Evolutionary conservation across 2,113 vertebrate genomes (phyloP).

Genomic region (Saguinus midas): DNA sequence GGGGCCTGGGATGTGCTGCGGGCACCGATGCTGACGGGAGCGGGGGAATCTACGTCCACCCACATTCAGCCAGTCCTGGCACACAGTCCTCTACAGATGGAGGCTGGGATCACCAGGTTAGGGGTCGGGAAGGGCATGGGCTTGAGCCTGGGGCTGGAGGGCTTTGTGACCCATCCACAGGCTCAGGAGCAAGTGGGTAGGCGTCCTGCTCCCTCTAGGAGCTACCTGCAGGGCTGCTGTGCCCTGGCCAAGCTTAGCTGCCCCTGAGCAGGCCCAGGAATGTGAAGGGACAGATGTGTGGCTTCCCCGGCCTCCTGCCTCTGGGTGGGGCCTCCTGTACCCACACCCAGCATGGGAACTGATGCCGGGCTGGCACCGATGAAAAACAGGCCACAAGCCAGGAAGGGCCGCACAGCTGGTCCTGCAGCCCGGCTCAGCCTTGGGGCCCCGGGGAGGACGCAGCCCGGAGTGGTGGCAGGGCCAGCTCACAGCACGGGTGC

Average conservation of each 20-base stretch:
- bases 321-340: conserved; percentile 56
- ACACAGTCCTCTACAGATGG: not conserved
- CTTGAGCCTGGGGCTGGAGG: not conserved
- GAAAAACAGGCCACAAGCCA: conserved; percentile 52
- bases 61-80: not conserved
- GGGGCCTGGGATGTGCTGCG: not conserved
- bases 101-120: not conserved
- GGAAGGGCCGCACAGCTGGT: not conserved
- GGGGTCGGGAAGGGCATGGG: not conserved
- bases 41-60: not conserved
- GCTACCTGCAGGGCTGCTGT: not conserved
- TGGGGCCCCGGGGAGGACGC: not conserved
- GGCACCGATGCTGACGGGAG: not conserved
- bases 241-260: not conserved
- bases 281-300: conserved; percentile 45
- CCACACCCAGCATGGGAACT: conserved; percentile 51
- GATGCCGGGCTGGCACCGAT: not conserved
- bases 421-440: not conserved
- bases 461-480: not conserved
- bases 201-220: not conserved
- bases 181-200: not conserved
- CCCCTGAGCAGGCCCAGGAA: conserved; percentile 56
- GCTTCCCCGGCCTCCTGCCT: not conserved
- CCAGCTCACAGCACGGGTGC: not conserved
- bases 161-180: not conserved